Conservation (phyloP, 2,797 vertebrate genomes). For the Epinephelus malabaricus region DNA sequence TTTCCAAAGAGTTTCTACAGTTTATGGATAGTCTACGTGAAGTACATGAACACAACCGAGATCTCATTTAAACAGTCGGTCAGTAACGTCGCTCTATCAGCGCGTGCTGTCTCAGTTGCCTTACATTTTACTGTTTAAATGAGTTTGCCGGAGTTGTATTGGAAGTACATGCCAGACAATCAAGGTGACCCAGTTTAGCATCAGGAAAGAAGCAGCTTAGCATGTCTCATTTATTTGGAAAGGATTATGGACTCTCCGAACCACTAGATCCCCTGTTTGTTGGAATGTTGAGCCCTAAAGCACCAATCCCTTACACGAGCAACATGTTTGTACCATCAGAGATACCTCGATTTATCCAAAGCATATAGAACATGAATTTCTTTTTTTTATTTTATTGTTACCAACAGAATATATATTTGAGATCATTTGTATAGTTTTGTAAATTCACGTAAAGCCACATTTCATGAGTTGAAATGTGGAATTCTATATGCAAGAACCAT, state of each 20-base stretch:
- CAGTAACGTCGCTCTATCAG: background rate
- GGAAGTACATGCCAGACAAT: conserved; percentile 16
- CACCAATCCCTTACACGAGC: conserved; percentile 1
- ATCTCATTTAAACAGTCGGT: background rate
- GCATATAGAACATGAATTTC: conserved; percentile 73
- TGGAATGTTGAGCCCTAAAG: conserved; percentile 12
- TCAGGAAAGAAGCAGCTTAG: conserved; percentile 6
- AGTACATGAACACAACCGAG: background rate
- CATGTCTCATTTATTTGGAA: background rate
- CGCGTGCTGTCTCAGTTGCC: conserved; percentile 9
- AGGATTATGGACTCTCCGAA: conserved; percentile 5
- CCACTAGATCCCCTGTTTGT: background rate
- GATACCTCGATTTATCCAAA: conserved; percentile 68
- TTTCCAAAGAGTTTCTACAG: conserved; percentile 14
- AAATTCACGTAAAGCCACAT: conserved; percentile 69
- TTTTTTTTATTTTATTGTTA: conserved; percentile 37
- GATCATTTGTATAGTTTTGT: conserved; percentile 69
- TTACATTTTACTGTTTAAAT: background rate
- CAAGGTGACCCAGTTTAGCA: conserved; percentile 4
- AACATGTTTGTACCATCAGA: conserved; percentile 35
- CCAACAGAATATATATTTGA: conserved; percentile 43
- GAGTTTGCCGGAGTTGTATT: background rate
- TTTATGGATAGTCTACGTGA: background rate
- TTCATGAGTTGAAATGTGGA: conserved; percentile 67
- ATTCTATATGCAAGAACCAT: conserved; percentile 81